phyloP scores from a whole-genome alignment of 2,113 vertebrate genomes.

The Oryzias woworae region DNA sequence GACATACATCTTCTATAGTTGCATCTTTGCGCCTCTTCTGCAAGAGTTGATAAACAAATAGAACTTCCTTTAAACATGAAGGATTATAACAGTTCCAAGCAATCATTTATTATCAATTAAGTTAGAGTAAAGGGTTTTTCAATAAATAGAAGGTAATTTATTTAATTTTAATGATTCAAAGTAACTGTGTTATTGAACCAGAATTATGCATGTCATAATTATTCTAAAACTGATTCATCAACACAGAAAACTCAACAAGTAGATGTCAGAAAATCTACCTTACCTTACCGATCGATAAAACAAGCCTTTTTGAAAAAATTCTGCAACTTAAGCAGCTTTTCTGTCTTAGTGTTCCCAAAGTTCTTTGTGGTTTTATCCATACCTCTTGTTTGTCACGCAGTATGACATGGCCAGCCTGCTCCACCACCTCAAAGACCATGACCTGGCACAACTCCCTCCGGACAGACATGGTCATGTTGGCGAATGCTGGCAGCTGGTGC shows the following conservation, averaged over 20 bases:
- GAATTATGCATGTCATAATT: background rate
- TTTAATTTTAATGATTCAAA: conserved; percentile 9
- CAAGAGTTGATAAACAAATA: too few relatives aligned
- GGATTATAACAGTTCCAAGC: too few relatives aligned
- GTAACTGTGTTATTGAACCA: conserved; percentile 1
- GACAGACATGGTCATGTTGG: conserved; percentile 99
- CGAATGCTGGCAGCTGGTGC: conserved; percentile 96
- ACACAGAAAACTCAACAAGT: background rate
- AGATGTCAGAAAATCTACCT: background rate
- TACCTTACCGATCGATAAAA: too few relatives aligned
- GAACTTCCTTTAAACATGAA: too few relatives aligned
- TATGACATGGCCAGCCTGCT: conserved; percentile 88
- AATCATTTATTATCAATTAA: too few relatives aligned
- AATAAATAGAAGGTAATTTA: background rate
- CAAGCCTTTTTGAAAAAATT: too few relatives aligned
- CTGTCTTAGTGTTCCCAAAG: background rate
- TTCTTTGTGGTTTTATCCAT: conserved; percentile 29
- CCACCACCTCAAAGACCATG: conserved; percentile 97
- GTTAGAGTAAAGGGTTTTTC: too few relatives aligned
- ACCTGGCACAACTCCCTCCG: conserved; percentile 92
- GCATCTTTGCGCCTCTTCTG: too few relatives aligned
- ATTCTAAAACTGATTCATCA: background rate
- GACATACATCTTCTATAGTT: too few relatives aligned
- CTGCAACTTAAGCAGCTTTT: too few relatives aligned
- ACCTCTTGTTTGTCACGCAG: conserved; percentile 92